A percentile compares a stretch with the other conserved stretches of the same genome.
phyloP scores from a whole-genome alignment of 2,797 vertebrate genomes.

The Avahi laniger region DNA sequence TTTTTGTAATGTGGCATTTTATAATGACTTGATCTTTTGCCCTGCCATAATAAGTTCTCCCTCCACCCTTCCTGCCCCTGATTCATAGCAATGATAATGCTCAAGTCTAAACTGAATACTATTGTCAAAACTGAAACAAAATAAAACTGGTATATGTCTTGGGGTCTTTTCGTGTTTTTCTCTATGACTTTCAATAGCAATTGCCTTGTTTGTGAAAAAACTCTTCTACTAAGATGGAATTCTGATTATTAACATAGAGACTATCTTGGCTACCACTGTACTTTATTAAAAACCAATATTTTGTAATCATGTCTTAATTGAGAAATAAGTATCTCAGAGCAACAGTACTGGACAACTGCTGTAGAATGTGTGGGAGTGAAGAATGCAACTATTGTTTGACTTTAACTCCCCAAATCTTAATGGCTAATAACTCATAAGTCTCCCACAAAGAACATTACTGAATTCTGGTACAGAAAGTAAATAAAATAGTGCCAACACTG shows the following conservation, averaged over 20 bases:
- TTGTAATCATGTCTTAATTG: neutral
- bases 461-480: neutral
- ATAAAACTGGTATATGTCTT: neutral
- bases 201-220: neutral
- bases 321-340: slow-evolving; percentile 49
- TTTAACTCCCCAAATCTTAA: neutral
- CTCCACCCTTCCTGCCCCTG: neutral
- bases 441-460: neutral
- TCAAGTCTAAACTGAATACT: neutral
- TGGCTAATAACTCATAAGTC: neutral
- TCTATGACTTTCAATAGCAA: neutral
- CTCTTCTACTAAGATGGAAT: neutral
- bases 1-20: neutral
- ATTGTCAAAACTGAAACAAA: neutral
- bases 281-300: neutral
- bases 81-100: neutral
- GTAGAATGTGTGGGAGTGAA: neutral
- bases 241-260: neutral
- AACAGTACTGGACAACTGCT: neutral
- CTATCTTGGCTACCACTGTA: neutral
- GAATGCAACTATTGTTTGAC: neutral
- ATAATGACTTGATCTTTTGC: neutral
- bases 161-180: neutral
- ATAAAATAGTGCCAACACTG: neutral
- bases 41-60: neutral